Percentiles rank a stretch among this genome's conserved stretches.
Evolutionary conservation across 2,888 invertebrate species (phyloP).

Genomic region (Strigamia maritima): DNA sequence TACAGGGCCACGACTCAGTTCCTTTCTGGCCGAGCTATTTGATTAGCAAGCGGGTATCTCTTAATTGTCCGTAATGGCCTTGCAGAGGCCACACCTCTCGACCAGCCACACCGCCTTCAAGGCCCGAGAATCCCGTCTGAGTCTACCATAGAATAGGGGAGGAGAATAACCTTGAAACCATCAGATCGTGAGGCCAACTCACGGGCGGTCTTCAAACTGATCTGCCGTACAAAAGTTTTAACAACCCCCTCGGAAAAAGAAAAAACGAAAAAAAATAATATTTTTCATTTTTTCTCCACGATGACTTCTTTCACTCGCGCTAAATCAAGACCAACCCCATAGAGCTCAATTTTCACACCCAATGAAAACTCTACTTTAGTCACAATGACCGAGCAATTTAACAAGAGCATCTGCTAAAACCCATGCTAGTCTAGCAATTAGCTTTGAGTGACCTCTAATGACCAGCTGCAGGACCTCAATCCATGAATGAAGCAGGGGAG

Average conservation of each 20-base stretch:
- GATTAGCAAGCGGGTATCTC: conserved; percentile 34
- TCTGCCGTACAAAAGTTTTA: not conserved
- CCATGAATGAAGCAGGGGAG: conserved; percentile 32
- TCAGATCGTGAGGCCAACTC: not conserved
- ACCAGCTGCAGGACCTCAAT: conserved; percentile 29
- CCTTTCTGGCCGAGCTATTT: conserved; percentile 24
- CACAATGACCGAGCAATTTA: conserved; percentile 21
- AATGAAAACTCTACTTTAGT: not conserved
- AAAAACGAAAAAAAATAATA: not conserved
- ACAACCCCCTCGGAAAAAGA: not conserved
- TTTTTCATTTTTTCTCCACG: too few relatives aligned
- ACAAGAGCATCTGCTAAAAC: conserved; percentile 30
- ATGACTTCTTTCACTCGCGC: not conserved
- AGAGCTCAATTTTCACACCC: conserved; percentile 17
- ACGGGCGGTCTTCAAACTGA: conserved; percentile 24
- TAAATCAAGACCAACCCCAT: not conserved
- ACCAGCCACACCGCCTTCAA: conserved; percentile 26
- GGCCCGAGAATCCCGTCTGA: not conserved
- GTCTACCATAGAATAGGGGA: conserved; percentile 1
- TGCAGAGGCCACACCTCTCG: conserved; percentile 24
- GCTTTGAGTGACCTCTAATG: conserved; percentile 34
- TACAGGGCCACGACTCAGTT: conserved; percentile 10
- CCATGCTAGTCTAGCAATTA: conserved; percentile 32
- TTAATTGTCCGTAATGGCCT: conserved; percentile 34
- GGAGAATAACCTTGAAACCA: conserved; percentile 12